Percentiles rank a stretch among this genome's conserved stretches.
Conservation (phyloP, 64 coral and sea anemone genomes). For the Montipora cactus region DNA sequence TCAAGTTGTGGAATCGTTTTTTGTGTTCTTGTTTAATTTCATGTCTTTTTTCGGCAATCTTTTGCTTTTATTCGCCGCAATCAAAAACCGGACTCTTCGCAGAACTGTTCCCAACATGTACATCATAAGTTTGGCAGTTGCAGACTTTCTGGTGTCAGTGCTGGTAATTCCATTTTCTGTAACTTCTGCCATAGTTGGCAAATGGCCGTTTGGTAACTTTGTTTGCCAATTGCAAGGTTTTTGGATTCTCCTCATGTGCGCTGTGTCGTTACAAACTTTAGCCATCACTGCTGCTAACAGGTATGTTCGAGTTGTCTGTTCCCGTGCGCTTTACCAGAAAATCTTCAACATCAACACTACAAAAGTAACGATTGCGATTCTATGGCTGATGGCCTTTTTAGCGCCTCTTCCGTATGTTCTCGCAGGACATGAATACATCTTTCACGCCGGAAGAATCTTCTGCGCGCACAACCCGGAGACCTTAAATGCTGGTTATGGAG, state of each 20-base stretch:
- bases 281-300: slow-evolving; percentile 69
- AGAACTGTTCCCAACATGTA: slow-evolving; percentile 56
- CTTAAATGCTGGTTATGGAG: slow-evolving; percentile 40
- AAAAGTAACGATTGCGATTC: slow-evolving; percentile 58
- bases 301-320: slow-evolving; percentile 46
- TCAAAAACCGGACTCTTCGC: slow-evolving; percentile 35
- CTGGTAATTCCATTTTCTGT: slow-evolving; percentile 30
- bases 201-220: slow-evolving; percentile 27
- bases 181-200: not conserved
- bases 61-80: slow-evolving; percentile 23
- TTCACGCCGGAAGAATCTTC: slow-evolving; percentile 75
- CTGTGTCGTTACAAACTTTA: slow-evolving; percentile 52
- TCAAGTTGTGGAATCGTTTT: slow-evolving; percentile 51
- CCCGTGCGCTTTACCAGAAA: slow-evolving; percentile 49
- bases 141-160: slow-evolving; percentile 63
- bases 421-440: slow-evolving; percentile 57
- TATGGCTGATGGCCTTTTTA: slow-evolving; percentile 58
- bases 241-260: slow-evolving; percentile 28
- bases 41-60: slow-evolving; percentile 59
- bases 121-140: slow-evolving; percentile 56
- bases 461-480: slow-evolving; percentile 60
- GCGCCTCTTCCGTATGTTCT: slow-evolving; percentile 72
- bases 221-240: slow-evolving; percentile 70
- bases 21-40: slow-evolving; percentile 37
- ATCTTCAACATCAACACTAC: slow-evolving; percentile 73